A percentile compares a stretch with the other conserved stretches of the same genome.
Evolutionary conservation across 2,113 vertebrate species (phyloP).

Genomic region (Apaloderma vittatum): DNA sequence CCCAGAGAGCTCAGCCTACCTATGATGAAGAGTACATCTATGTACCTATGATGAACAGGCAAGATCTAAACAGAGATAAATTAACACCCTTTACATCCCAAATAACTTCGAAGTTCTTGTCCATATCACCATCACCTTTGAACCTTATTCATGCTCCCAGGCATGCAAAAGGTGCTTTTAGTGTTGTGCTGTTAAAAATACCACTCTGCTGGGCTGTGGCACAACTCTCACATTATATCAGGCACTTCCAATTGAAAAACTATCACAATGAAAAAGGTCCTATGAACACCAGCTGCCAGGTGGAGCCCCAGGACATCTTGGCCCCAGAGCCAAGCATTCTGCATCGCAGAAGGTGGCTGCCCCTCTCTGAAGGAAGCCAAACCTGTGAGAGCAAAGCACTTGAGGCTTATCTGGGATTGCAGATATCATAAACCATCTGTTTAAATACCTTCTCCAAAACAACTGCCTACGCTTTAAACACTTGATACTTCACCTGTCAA

Average conservation of each 20-base stretch:
- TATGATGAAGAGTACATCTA: background rate
- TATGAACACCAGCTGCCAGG: background rate
- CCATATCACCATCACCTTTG: background rate
- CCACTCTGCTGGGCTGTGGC: background rate
- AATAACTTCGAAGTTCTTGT: background rate
- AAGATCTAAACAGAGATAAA: background rate
- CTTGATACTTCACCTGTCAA: background rate
- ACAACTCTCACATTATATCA: background rate
- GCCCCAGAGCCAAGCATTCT: background rate
- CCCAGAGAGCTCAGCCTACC: background rate
- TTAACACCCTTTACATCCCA: background rate
- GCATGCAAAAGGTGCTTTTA: background rate
- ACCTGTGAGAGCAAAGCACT: background rate
- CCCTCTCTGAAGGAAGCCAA: background rate
- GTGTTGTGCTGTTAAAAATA: background rate
- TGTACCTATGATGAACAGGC: background rate
- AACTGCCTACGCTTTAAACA: background rate
- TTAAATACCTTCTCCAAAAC: background rate
- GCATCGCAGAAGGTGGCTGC: rapidly evolving
- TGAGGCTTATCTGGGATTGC: background rate
- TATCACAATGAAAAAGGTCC: background rate
- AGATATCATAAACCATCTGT: background rate
- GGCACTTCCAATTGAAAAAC: background rate
- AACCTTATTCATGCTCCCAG: background rate
- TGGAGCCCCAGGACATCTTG: background rate